Evolutionary conservation across 2,888 invertebrate species (phyloP).

Genomic region (Apamea anceps): DNA sequence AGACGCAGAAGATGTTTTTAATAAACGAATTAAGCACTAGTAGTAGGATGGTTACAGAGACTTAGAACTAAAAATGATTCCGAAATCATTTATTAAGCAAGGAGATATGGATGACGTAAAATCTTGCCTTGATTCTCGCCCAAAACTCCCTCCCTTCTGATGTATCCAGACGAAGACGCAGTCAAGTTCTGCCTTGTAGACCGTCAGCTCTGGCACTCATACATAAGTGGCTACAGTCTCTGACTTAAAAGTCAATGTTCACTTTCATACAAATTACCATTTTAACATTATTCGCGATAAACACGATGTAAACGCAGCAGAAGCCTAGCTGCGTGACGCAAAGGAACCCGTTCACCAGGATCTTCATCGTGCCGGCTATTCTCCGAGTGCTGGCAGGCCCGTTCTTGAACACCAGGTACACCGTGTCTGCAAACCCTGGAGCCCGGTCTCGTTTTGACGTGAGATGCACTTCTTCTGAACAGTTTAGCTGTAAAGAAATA

Average conservation of each 20-base stretch:
- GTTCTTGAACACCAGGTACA: slow-evolving; percentile 94
- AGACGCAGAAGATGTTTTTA: slow-evolving; percentile 40
- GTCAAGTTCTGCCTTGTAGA: too few relatives aligned
- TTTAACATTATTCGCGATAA: slow-evolving; percentile 96
- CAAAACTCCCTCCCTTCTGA: too few relatives aligned
- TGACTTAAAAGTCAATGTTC: background rate
- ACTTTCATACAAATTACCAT: slow-evolving; percentile 90
- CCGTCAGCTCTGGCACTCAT: background rate
- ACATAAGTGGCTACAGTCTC: too few relatives aligned
- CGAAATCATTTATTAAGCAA: too few relatives aligned
- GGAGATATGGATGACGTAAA: background rate
- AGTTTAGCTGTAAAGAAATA: slow-evolving; percentile 90
- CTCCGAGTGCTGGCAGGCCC: slow-evolving; percentile 92
- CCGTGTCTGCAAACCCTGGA: slow-evolving; percentile 95
- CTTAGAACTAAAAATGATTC: background rate
- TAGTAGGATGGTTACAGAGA: background rate
- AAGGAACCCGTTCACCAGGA: slow-evolving; percentile 95
- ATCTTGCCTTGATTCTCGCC: background rate
- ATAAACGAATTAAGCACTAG: background rate
- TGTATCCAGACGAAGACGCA: background rate
- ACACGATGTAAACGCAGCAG: slow-evolving; percentile 99
- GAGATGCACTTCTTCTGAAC: slow-evolving; percentile 92
- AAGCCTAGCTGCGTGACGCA: slow-evolving; percentile 99
- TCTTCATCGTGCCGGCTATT: slow-evolving; percentile 92
- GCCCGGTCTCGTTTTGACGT: slow-evolving; percentile 89